Percentiles rank a stretch among this genome's conserved stretches.
Evolutionary conservation across 2,113 vertebrate genomes (phyloP).

Genomic region (Chlamydotis undulata): DNA sequence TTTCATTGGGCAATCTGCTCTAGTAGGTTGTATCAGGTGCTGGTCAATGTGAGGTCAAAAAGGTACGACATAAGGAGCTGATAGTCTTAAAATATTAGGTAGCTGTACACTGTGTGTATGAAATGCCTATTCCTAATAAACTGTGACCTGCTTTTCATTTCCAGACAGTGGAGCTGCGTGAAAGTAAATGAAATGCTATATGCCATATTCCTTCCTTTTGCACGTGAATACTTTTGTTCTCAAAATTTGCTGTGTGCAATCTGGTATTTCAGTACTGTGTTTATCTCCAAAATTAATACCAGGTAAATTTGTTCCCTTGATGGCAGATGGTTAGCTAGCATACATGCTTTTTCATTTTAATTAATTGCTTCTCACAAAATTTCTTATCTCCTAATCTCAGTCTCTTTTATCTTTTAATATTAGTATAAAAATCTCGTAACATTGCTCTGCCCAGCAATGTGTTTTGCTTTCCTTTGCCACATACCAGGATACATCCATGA

Average conservation of each 20-base stretch:
- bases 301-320: constrained; percentile 35
- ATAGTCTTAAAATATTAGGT: background rate
- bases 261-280: constrained; percentile 1
- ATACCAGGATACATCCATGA: background rate
- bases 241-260: background rate
- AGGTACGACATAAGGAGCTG: background rate
- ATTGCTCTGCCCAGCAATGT: background rate
- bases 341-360: background rate
- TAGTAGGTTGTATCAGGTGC: background rate
- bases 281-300: constrained; percentile 33
- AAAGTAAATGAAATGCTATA: background rate
- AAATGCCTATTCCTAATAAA: background rate
- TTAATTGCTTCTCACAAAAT: constrained; percentile 1
- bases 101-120: background rate
- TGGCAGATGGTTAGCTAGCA: constrained; percentile 46
- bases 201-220: background rate
- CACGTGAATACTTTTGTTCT: background rate
- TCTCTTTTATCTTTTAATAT: background rate
- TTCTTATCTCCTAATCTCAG: background rate
- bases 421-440: background rate
- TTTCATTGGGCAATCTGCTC: background rate
- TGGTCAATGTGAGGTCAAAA: background rate
- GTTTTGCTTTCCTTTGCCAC: background rate
- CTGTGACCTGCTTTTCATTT: background rate
- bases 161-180: background rate